These are phyloP conservation scores for Centropus bengalensis DNA, from an alignment of 2,113 vertebrate species.

Conservation along the genomic window DNA sequence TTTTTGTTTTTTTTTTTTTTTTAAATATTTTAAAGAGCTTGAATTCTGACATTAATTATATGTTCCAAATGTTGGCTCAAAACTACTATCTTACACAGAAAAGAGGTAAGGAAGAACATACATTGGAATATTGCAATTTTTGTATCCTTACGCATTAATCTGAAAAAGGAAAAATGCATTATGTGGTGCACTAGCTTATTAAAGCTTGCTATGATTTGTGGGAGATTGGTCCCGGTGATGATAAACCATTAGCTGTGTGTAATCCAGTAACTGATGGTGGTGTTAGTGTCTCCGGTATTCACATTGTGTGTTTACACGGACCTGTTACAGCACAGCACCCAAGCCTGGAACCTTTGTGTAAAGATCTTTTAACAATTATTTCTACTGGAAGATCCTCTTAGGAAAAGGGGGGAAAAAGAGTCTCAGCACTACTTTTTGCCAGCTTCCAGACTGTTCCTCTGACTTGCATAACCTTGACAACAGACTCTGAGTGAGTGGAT, in stretches of 20 bases:
- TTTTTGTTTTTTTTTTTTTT: not conserved
- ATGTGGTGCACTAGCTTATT: not conserved
- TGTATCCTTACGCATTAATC: not conserved
- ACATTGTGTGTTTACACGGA: not conserved
- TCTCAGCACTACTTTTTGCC: not conserved
- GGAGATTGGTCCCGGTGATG: not conserved
- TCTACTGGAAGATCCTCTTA: not conserved
- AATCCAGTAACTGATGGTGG: not conserved
- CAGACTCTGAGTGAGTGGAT: not conserved
- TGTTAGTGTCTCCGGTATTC: accelerated
- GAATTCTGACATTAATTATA: not conserved
- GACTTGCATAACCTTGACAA: not conserved
- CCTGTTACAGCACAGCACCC: not conserved
- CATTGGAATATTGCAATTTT: not conserved
- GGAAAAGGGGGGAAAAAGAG: not conserved
- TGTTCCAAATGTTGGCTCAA: not conserved
- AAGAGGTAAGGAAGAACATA: not conserved
- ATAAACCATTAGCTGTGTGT: not conserved
- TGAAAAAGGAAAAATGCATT: not conserved
- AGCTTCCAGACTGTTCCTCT: not conserved
- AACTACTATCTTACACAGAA: not conserved
- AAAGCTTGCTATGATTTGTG: not conserved
- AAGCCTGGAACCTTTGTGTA: not conserved
- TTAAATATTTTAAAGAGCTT: not conserved
- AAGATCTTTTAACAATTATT: not conserved